Evolutionary conservation across 2,888 invertebrate species (phyloP).

Genomic region (Ypsolopha sequella): DNA sequence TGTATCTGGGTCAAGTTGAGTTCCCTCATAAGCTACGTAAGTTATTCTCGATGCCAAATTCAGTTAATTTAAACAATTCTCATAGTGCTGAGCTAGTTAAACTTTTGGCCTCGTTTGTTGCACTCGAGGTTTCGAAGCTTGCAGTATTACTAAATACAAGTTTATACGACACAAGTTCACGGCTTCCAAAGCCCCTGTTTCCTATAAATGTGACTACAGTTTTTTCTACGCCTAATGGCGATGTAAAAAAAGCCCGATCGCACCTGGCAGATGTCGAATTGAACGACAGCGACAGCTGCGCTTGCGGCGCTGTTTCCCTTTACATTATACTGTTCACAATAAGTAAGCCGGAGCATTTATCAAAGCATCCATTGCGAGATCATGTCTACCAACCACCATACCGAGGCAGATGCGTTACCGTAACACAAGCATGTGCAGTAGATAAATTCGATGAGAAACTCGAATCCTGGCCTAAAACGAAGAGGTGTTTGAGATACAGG

Average conservation of each 20-base stretch:
- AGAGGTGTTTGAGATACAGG: background rate
- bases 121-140: too few species aligned
- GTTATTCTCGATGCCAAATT: too few species aligned
- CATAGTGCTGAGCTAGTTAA: too few species aligned
- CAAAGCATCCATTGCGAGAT: background rate
- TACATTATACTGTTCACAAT: constrained; percentile 13
- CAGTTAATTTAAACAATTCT: too few species aligned
- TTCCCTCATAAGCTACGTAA: too few species aligned
- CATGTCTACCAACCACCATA: background rate
- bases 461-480: background rate
- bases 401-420: too few species aligned
- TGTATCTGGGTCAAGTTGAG: too few species aligned
- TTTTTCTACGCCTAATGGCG: constrained; percentile 1
- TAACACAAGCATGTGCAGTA: too few species aligned
- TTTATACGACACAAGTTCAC: too few species aligned
- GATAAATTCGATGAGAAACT: background rate
- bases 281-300: constrained; percentile 30
- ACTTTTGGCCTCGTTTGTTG: too few species aligned
- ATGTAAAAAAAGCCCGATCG: constrained; percentile 7
- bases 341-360: constrained; percentile 1
- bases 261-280: constrained; percentile 23
- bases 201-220: background rate
- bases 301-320: constrained; percentile 17
- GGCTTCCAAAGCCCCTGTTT: too few species aligned
- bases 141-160: too few species aligned